Percentiles rank a stretch among this genome's conserved stretches.
These are phyloP conservation scores for Arrhamphus sclerolepis DNA, from an alignment of 2,797 vertebrate species.

Conservation along the genomic window DNA sequence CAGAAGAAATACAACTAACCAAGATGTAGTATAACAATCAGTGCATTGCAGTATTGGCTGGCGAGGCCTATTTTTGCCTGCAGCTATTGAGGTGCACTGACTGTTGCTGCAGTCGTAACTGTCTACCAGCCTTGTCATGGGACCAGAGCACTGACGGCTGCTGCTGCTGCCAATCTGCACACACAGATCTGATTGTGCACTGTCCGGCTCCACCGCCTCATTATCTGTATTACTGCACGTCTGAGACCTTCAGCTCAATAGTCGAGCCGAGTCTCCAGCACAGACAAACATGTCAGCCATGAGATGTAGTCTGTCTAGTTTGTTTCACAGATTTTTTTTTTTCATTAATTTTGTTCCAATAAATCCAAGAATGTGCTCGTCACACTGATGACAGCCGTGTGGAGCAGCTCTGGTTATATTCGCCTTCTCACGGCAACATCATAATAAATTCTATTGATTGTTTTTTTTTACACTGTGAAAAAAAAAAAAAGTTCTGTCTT, in stretches of 20 bases:
- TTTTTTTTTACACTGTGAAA: too few relatives aligned
- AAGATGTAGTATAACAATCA: background rate
- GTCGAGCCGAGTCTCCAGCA: constrained; percentile 49
- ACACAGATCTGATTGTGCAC: constrained; percentile 71
- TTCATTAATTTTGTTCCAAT: constrained; percentile 33
- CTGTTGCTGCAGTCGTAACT: constrained; percentile 19
- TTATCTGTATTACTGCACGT: constrained; percentile 74
- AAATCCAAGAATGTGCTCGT: background rate
- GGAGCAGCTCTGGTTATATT: too few relatives aligned
- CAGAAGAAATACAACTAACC: constrained; percentile 1
- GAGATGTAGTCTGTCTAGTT: constrained; percentile 35
- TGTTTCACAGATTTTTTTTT: constrained; percentile 32
- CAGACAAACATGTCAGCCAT: constrained; percentile 59
- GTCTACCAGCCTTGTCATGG: constrained; percentile 29
- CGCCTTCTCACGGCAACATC: too few relatives aligned
- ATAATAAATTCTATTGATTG: too few relatives aligned
- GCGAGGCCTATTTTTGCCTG: background rate
- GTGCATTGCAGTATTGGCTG: background rate
- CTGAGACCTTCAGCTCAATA: constrained; percentile 65
- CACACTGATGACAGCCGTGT: too few relatives aligned
- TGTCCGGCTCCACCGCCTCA: constrained; percentile 70
- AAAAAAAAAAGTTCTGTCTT: too few relatives aligned
- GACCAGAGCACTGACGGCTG: constrained; percentile 31
- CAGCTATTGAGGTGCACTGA: constrained; percentile 22
- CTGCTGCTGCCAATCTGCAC: constrained; percentile 12